phyloP scores from a whole-genome alignment of 2,888 invertebrate genomes.

The Eristalis tenax region DNA sequence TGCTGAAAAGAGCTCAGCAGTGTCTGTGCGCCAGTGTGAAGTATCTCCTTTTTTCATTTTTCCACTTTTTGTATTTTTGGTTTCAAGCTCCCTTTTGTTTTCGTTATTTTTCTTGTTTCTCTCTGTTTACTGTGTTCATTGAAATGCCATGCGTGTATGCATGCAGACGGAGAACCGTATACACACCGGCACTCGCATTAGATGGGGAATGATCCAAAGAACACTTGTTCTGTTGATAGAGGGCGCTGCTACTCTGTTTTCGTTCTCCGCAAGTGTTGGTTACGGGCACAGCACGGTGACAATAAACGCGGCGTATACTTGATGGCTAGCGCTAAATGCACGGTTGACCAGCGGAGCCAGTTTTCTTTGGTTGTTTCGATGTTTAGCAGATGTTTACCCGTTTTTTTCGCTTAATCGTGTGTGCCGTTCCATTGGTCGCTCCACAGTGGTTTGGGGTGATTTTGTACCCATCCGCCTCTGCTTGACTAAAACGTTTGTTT shows the following conservation, averaged over 20 bases:
- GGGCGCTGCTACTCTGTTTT: constrained; percentile 50
- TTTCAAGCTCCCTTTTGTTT: constrained; percentile 12
- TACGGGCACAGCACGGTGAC: constrained; percentile 17
- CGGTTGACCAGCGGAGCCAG: constrained; percentile 64
- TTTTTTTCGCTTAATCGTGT: constrained; percentile 68
- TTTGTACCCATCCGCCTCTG: constrained; percentile 48
- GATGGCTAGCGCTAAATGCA: constrained; percentile 73
- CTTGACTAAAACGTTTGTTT: constrained; percentile 39
- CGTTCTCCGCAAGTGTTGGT: constrained; percentile 12
- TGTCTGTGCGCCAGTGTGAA: background rate
- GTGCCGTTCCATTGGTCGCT: constrained; percentile 66
- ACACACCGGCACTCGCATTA: constrained; percentile 18
- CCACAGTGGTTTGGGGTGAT: constrained; percentile 49
- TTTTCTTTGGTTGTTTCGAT: constrained; percentile 66
- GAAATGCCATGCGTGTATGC: constrained; percentile 1
- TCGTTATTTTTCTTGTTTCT: constrained; percentile 32
- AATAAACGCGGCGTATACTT: constrained; percentile 75
- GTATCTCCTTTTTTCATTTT: background rate
- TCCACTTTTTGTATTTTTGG: background rate
- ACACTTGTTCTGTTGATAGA: constrained; percentile 50
- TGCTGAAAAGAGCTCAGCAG: background rate
- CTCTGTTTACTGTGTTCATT: constrained; percentile 46
- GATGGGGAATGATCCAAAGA: constrained; percentile 63
- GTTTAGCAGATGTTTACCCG: constrained; percentile 69
- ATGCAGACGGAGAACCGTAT: constrained; percentile 6